Conservation (phyloP, 2,888 invertebrate genomes). For the Leucophora obtusa region DNA sequence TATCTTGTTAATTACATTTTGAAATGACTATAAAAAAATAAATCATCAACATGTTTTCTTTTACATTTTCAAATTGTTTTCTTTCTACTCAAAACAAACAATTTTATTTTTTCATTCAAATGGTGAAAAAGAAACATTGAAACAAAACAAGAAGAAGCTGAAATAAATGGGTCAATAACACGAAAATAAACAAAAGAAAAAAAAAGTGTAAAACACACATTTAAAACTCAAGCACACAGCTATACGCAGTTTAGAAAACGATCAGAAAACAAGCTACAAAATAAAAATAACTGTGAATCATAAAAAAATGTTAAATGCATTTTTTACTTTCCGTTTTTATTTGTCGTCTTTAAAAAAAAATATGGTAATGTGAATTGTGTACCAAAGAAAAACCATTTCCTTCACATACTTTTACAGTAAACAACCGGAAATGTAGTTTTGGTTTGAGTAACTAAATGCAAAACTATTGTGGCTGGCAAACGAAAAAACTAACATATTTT, state of each 20-base stretch:
- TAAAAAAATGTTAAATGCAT: slow-evolving; percentile 42
- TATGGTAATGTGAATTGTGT: background rate
- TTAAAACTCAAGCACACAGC: slow-evolving; percentile 4
- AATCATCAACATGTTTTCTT: slow-evolving; percentile 21
- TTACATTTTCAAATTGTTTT: slow-evolving; percentile 4
- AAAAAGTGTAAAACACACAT: slow-evolving; percentile 4
- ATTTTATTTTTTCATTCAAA: background rate
- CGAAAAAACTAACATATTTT: background rate
- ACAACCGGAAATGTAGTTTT: slow-evolving; percentile 57
- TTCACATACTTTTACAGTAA: slow-evolving; percentile 20
- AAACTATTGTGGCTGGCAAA: slow-evolving; percentile 5
- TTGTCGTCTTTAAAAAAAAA: slow-evolving; percentile 12
- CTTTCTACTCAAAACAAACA: background rate
- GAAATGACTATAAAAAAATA: slow-evolving; percentile 40
- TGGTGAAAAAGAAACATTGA: background rate
- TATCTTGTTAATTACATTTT: slow-evolving; percentile 41
- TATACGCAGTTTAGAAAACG: slow-evolving; percentile 29
- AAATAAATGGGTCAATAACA: slow-evolving; percentile 55
- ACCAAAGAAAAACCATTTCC: slow-evolving; percentile 52
- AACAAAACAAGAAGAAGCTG: background rate
- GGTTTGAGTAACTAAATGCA: slow-evolving; percentile 29
- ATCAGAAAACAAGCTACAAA: slow-evolving; percentile 30
- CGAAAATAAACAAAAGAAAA: slow-evolving; percentile 20
- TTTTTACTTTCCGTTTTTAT: background rate
- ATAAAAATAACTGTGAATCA: background rate